Evolutionary conservation across 2,888 invertebrate species (phyloP).

Genomic region (Drosophila histrio): DNA sequence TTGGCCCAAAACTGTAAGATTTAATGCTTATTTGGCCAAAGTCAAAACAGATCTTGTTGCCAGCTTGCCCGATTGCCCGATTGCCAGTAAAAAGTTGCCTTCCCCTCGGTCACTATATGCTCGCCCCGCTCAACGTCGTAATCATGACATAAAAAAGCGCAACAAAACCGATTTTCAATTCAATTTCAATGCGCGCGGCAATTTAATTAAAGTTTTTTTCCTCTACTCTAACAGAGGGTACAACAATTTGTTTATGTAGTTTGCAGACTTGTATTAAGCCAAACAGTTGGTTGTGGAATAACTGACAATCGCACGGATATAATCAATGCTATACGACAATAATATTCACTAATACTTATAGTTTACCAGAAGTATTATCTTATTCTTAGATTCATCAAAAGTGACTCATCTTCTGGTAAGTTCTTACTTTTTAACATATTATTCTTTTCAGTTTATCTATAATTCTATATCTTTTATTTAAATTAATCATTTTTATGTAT

Average conservation of each 20-base stretch:
- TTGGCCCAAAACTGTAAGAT: slow-evolving; percentile 67
- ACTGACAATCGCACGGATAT: too few species aligned
- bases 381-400: too few species aligned
- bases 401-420: too few species aligned
- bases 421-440: too few species aligned
- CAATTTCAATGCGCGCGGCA: slow-evolving; percentile 73
- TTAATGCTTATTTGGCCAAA: slow-evolving; percentile 81
- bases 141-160: slow-evolving; percentile 81
- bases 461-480: too few species aligned
- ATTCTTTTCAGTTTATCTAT: too few species aligned
- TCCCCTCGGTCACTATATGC: not conserved
- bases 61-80: slow-evolving; percentile 9
- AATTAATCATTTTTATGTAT: too few species aligned
- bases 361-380: too few species aligned
- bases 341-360: too few species aligned
- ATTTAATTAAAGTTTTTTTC: slow-evolving; percentile 70
- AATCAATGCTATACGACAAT: too few species aligned
- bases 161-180: slow-evolving; percentile 80
- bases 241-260: not conserved
- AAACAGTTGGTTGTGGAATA: too few species aligned
- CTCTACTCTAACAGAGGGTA: slow-evolving; percentile 3
- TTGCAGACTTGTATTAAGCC: too few species aligned
- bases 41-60: slow-evolving; percentile 77
- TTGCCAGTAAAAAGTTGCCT: not conserved
- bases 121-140: slow-evolving; percentile 44